Conservation (phyloP, 2,113 vertebrate species). For the Aythya baeri region DNA sequence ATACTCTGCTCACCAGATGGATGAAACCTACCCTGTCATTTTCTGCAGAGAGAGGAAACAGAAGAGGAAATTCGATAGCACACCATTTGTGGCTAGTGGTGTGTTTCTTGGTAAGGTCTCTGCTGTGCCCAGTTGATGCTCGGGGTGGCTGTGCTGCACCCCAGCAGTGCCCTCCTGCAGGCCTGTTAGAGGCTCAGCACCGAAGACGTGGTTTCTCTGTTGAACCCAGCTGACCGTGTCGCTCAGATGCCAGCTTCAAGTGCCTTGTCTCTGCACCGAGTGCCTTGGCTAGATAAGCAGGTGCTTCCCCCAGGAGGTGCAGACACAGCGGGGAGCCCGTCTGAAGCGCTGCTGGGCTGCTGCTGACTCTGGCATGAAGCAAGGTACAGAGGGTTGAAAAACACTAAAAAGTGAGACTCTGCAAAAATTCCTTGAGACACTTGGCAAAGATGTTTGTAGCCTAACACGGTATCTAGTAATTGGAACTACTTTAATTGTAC, state of each 20-base stretch:
- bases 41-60: neutral
- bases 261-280: fast-evolving
- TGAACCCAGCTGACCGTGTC: neutral
- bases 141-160: neutral
- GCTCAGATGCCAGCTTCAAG: neutral
- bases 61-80: neutral
- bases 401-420: neutral
- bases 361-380: neutral
- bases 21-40: too few species aligned
- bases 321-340: neutral
- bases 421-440: neutral
- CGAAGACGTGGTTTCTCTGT: neutral
- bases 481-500: neutral
- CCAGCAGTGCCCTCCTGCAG: neutral
- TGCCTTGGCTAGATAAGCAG: neutral
- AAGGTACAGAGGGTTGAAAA: neutral
- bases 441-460: neutral
- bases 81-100: too few species aligned
- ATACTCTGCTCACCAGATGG: too few species aligned
- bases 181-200: neutral
- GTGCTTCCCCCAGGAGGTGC: neutral
- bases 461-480: neutral
- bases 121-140: neutral
- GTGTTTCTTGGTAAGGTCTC: neutral
- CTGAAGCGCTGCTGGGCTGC: neutral